phyloP scores from a whole-genome alignment of 37 sponge, comb jelly and placozoan species.

The Crambe crambe region DNA sequence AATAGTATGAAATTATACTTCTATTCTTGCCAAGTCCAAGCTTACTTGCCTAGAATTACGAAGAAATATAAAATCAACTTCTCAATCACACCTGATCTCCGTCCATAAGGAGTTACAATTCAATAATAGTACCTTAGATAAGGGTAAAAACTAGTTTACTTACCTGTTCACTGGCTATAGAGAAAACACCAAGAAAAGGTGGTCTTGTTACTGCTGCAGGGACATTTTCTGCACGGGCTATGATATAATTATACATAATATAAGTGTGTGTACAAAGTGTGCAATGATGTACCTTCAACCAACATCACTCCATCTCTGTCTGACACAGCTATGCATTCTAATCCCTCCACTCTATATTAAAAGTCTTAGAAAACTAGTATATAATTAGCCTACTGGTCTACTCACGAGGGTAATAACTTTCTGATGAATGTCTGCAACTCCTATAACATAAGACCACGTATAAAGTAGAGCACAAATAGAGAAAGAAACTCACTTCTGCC shows the following conservation, averaged over 20 bases:
- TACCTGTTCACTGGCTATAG: slow-evolving; percentile 80
- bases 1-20: slow-evolving; percentile 68
- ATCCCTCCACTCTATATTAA: slow-evolving; percentile 62
- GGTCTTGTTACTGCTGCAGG: slow-evolving; percentile 57
- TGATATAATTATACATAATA: too few species aligned
- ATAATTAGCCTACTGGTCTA: background rate
- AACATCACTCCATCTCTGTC: slow-evolving; percentile 82
- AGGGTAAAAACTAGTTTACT: background rate
- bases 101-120: background rate
- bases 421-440: slow-evolving; percentile 37
- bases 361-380: background rate
- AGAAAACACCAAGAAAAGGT: slow-evolving; percentile 69
- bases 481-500: slow-evolving; percentile 18
- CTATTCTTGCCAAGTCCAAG: slow-evolving; percentile 73
- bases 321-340: slow-evolving; percentile 60
- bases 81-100: background rate
- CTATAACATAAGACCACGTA: slow-evolving; percentile 1
- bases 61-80: background rate
- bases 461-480: background rate
- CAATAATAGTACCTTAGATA: background rate
- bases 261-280: too few species aligned
- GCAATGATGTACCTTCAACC: slow-evolving; percentile 85
- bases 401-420: slow-evolving; percentile 45
- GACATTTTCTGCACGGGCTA: slow-evolving; percentile 9
- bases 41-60: slow-evolving; percentile 59